Base-by-base conservation (phyloP, 1,140 invertebrate species). In the Philopotamus ludificatus region DNA sequence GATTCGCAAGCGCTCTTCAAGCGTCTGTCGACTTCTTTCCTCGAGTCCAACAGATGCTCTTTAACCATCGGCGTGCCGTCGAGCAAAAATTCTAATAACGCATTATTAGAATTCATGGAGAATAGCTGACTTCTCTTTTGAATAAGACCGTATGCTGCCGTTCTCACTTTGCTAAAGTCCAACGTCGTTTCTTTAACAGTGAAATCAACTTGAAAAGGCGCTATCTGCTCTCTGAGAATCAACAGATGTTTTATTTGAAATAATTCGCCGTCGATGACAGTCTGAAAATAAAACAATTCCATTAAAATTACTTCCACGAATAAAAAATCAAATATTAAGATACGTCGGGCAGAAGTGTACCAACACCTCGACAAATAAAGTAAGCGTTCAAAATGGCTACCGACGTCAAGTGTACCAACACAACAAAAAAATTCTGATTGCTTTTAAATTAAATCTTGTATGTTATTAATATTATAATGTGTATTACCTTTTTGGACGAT, bases 181-280 rank as follows among this genome's bases (percentile, higher is more conserved):
- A 98, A 76, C 47, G 87, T 87, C 0, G 92, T 94, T 80, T 98
- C 95, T 76, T 93, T 92, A 0, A 96, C 86, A 0, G 93, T 90
- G 73, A 97, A 96, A 73, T 98, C 95, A 0, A 97, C 93, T 79
- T 98, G 95, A 75, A 99, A 99, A 0, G 97, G 97, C 0, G 95
- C 94, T 34, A 99, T 98, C 79, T 99, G 97, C 75, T 99, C 97
- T 18, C 97, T 78, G 0, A 99, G 78, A 53, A 99, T 99, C 1
- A 99, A 80, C 42, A 99, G 79, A 82, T 99, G 97, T 79, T 99
- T 99, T 26, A 99, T 95, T 77, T 98, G 89, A 79, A 99, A 99
- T 4, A 99, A 80, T 73, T 94, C 88, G 0, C 93, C 95, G 80
- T 99, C 96, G n/a, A 97, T 81, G 3, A 82, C 74, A 2, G 87